Percentiles rank a stretch among this genome's conserved stretches.
phyloP scores from a whole-genome alignment of 1,140 invertebrate genomes.

The Drosophila obscura region DNA sequence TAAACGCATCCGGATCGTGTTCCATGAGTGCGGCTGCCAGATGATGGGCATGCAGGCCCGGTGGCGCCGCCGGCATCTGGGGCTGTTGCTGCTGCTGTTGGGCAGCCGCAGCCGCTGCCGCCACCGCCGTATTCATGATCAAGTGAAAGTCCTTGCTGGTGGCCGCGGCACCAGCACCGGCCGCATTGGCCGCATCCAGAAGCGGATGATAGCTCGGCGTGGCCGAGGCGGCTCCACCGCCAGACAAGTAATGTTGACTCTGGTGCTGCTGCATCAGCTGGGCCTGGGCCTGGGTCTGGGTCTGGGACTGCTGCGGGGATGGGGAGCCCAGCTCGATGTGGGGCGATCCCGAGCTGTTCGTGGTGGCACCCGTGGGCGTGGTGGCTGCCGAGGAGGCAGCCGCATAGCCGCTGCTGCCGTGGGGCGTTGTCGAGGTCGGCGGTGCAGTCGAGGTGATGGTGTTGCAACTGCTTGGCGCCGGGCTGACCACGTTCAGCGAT shows the following conservation, averaged over 20 bases:
- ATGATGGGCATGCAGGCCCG: slow-evolving; percentile 59
- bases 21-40: slow-evolving; percentile 66
- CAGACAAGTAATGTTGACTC: slow-evolving; percentile 2
- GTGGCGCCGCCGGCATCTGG: slow-evolving; percentile 33
- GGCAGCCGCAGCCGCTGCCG: slow-evolving; percentile 71
- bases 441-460: slow-evolving; percentile 54
- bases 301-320: slow-evolving; percentile 49
- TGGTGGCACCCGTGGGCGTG: slow-evolving; percentile 62
- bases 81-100: slow-evolving; percentile 36
- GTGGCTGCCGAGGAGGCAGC: slow-evolving; percentile 57
- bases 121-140: slow-evolving; percentile 81
- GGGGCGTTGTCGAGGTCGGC: slow-evolving; percentile 54
- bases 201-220: slow-evolving; percentile 75
- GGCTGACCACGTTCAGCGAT: slow-evolving; percentile 78
- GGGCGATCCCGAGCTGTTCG: slow-evolving; percentile 72
- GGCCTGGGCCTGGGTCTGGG: slow-evolving; percentile 11
- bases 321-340: slow-evolving; percentile 77
- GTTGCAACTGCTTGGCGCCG: slow-evolving; percentile 69
- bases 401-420: slow-evolving; percentile 62
- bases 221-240: slow-evolving; percentile 26
- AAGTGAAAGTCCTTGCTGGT: slow-evolving; percentile 79
- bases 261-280: slow-evolving; percentile 12
- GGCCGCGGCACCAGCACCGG: slow-evolving; percentile 72
- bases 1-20: slow-evolving; percentile 82
- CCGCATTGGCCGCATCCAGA: slow-evolving; percentile 76